Evolutionary conservation across 2,797 vertebrate species (phyloP), one percentile per base, ranked within the genome.

Genomic region (Aulostomus chinensis): DNA sequence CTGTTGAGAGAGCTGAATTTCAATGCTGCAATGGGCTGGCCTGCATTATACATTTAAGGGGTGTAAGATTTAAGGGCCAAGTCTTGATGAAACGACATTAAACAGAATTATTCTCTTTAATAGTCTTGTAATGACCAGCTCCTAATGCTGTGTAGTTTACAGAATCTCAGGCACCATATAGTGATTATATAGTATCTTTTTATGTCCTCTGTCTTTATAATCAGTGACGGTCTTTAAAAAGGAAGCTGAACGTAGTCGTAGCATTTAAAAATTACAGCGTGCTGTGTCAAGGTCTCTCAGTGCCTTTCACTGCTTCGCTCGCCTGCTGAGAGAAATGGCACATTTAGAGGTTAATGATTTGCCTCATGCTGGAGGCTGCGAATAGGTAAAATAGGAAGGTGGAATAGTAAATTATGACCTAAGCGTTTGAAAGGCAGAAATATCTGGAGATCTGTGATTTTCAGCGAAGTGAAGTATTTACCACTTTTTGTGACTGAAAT

Each of bases 341-440:
- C 30, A 8, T 40, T 53, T 33, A 29, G 31, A 61, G 16, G 30
- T 40, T 34, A 41, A 54, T 40, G 26, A 47, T 28, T 12, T 31
- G 40, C 40, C 13, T 34, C 7, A 5, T 12, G 56, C 32, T 31
- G 1, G 9, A 43, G 29, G 48, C 21, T 1, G 2, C n/a, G 26
- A 24, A 42, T 11, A 4, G 11, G 13, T 13, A 50, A 30, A 33
- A 17, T n/a, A 17, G 38, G 4, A 30, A 28, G 7, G 11, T 35
- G 17, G 8, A 22, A 36, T 24, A 29, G n/a, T n/a, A 29, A 29
- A 29, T 29, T 3, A 29, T 8, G 28, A 3, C 3, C 3, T 29
- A 29, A 9, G n/a, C n/a, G n/a, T 29, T 29, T 29, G 3, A 29
- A 29, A 9, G 2, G 3, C 28, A 10, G 1, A n/a, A n/a, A n/a